phyloP scores from a whole-genome alignment of 2,113 vertebrate genomes.

The Xiphophorus couchianus region DNA sequence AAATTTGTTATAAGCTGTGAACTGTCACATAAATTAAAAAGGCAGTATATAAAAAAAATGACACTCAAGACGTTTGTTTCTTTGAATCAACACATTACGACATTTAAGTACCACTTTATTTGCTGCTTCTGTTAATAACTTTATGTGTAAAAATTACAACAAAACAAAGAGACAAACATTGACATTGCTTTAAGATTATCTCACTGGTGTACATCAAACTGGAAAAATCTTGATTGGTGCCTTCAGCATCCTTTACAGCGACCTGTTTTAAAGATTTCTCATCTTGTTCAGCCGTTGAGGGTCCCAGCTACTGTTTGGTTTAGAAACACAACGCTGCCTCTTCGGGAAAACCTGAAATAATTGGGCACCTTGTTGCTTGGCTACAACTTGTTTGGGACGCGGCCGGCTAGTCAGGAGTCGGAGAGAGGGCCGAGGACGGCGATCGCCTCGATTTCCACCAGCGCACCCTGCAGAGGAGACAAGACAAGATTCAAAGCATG shows the following conservation, averaged over 20 bases:
- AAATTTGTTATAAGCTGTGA: constrained; percentile 38
- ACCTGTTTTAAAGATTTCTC: background rate
- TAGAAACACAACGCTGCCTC: background rate
- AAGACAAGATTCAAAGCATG: background rate
- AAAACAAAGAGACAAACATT: background rate
- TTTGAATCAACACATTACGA: background rate
- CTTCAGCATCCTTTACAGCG: too few relatives aligned
- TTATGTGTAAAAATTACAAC: background rate
- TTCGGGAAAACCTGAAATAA: background rate
- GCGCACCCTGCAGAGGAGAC: constrained; percentile 68
- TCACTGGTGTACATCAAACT: background rate
- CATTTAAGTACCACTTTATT: constrained; percentile 1
- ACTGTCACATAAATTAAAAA: constrained; percentile 28
- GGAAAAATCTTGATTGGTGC: background rate
- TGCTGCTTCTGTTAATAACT: background rate
- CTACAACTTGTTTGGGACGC: constrained; percentile 71
- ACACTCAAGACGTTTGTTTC: background rate
- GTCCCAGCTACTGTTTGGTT: too few relatives aligned
- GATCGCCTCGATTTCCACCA: constrained; percentile 82
- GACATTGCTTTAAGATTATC: background rate
- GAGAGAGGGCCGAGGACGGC: constrained; percentile 76
- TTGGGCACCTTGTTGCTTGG: background rate
- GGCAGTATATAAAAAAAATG: constrained; percentile 19
- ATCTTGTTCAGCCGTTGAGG: background rate
- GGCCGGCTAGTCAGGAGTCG: constrained; percentile 68